Evolutionary conservation across 2,113 vertebrate genomes (phyloP).

Genomic region (Cathartes aura): DNA sequence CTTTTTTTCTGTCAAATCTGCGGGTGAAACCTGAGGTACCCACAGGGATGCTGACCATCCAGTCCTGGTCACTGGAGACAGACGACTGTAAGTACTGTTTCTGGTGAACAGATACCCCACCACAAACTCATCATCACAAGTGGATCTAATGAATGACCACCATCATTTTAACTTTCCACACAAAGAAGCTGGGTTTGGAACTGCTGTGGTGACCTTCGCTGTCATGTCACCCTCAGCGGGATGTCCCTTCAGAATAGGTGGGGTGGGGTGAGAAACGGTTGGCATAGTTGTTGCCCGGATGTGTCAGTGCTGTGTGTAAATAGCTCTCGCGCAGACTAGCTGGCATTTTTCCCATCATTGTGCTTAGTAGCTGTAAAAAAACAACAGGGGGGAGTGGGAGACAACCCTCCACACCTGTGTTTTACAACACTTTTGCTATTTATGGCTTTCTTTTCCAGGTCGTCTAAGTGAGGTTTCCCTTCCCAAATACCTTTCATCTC

Average conservation of each 20-base stretch:
- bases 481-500: background rate
- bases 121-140: background rate
- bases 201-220: background rate
- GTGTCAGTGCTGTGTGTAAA: background rate
- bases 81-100: background rate
- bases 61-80: background rate
- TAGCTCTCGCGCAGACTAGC: background rate
- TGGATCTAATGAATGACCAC: background rate
- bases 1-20: background rate
- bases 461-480: background rate
- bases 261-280: background rate
- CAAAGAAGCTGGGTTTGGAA: background rate
- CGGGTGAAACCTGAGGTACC: background rate
- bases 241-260: background rate
- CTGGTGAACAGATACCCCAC: background rate
- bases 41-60: background rate
- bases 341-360: background rate
- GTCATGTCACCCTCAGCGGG: background rate
- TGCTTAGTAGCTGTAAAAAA: background rate
- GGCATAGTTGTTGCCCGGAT: background rate
- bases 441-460: background rate
- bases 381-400: fast-evolving
- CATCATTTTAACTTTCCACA: background rate
- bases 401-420: background rate
- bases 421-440: background rate